Conservation (phyloP, 2,113 vertebrate species). For the Rutilus rutilus region DNA sequence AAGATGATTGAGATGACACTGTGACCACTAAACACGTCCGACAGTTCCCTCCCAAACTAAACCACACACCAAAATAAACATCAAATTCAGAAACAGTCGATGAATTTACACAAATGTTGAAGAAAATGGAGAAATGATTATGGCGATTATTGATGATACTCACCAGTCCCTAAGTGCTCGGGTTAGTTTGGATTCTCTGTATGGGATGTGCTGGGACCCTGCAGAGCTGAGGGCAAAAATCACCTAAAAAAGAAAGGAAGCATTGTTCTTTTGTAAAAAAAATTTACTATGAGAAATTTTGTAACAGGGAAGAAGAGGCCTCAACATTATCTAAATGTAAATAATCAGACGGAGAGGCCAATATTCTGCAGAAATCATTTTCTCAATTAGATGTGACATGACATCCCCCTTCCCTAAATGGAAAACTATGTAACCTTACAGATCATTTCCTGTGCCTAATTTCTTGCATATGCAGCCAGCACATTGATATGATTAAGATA, state of each 20-base stretch:
- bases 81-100: not conserved
- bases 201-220: constrained; percentile 63
- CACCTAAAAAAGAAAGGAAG: constrained; percentile 56
- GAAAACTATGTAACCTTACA: constrained; percentile 40
- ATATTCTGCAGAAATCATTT: constrained; percentile 32
- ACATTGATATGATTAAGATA: constrained; percentile 35
- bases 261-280: too few species aligned
- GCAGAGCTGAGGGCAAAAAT: constrained; percentile 64
- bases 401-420: constrained; percentile 27
- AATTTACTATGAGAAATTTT: not conserved
- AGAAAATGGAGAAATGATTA: not conserved
- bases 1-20: constrained; percentile 47
- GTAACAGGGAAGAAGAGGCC: not conserved
- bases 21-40: constrained; percentile 61
- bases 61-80: constrained; percentile 7
- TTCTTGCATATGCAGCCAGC: constrained; percentile 22
- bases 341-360: constrained; percentile 26
- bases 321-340: constrained; percentile 47
- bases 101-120: not conserved
- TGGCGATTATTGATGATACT: constrained; percentile 12
- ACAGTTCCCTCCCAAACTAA: constrained; percentile 66
- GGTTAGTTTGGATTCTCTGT: constrained; percentile 69
- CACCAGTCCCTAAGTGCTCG: constrained; percentile 66
- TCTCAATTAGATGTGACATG: constrained; percentile 38
- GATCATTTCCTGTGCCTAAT: not conserved